Evolutionary conservation across 2,113 vertebrate genomes (phyloP).

Genomic region (Lates calcarifer): DNA sequence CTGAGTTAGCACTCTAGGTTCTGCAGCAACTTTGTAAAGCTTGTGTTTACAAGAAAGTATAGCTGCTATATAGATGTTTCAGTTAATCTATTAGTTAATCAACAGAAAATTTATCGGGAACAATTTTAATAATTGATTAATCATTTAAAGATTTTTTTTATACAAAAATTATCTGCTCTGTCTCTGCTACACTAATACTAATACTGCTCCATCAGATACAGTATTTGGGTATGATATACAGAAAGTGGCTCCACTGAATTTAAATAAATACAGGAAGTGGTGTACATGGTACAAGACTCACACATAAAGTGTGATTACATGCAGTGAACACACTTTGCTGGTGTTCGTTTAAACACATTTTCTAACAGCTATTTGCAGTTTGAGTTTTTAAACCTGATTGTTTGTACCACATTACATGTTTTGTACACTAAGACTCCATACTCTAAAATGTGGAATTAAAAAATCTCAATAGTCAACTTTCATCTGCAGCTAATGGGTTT

Average conservation of each 20-base stretch:
- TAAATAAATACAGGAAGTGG: too few relatives aligned
- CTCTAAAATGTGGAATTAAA: neutral
- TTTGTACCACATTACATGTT: neutral
- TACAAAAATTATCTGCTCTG: too few relatives aligned
- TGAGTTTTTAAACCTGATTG: neutral
- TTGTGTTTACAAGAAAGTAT: neutral
- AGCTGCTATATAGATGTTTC: neutral
- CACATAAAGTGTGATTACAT: too few relatives aligned
- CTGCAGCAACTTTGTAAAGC: neutral
- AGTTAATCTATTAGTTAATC: neutral
- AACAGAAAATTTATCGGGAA: neutral
- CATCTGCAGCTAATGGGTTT: conserved; percentile 9
- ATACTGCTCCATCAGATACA: too few relatives aligned
- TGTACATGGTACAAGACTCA: too few relatives aligned
- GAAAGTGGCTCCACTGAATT: too few relatives aligned
- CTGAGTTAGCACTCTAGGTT: neutral
- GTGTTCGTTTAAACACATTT: too few relatives aligned
- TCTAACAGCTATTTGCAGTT: neutral
- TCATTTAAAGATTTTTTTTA: neutral
- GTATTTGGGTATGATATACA: too few relatives aligned
- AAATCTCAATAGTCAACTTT: conserved; percentile 15
- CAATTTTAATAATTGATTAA: neutral
- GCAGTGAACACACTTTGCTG: too few relatives aligned
- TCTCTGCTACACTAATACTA: too few relatives aligned
- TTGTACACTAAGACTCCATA: conserved; percentile 1